A percentile compares a stretch with the other conserved stretches of the same genome.
phyloP scores from a whole-genome alignment of 2,888 invertebrate genomes.

The Helicoverpa assulta region DNA sequence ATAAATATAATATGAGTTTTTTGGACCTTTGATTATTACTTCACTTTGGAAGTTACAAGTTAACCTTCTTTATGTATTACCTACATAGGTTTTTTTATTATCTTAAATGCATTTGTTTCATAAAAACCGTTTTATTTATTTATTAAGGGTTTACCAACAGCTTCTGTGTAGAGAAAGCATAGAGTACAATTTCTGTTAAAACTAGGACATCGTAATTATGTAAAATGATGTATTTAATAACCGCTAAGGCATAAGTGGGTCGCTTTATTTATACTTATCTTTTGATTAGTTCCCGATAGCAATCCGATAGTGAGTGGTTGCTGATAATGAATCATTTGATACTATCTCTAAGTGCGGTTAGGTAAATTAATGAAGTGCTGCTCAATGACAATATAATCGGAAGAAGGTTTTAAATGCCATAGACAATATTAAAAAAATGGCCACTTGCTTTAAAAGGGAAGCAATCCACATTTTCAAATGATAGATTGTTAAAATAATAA shows the following conservation, averaged over 20 bases:
- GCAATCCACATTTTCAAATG: too few relatives aligned
- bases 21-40: neutral
- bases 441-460: too few relatives aligned
- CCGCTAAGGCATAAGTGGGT: constrained; percentile 57
- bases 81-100: too few relatives aligned
- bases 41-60: neutral
- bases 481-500: constrained; percentile 4
- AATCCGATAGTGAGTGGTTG: constrained; percentile 54
- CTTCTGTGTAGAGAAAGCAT: too few relatives aligned
- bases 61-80: too few relatives aligned
- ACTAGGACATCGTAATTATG: constrained; percentile 8
- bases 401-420: neutral
- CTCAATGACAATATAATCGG: constrained; percentile 33
- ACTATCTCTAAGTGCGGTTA: constrained; percentile 60
- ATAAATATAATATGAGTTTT: neutral
- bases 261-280: constrained; percentile 60
- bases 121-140: too few relatives aligned
- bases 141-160: too few relatives aligned
- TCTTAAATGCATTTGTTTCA: neutral
- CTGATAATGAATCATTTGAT: constrained; percentile 61
- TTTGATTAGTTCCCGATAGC: constrained; percentile 64
- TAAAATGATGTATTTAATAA: constrained; percentile 44
- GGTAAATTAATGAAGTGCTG: constrained; percentile 57
- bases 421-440: neutral
- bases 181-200: too few relatives aligned